A percentile compares a stretch with the other conserved stretches of the same genome.
Conservation (phyloP, 2,888 invertebrate species). For the Agrotis clavis region DNA sequence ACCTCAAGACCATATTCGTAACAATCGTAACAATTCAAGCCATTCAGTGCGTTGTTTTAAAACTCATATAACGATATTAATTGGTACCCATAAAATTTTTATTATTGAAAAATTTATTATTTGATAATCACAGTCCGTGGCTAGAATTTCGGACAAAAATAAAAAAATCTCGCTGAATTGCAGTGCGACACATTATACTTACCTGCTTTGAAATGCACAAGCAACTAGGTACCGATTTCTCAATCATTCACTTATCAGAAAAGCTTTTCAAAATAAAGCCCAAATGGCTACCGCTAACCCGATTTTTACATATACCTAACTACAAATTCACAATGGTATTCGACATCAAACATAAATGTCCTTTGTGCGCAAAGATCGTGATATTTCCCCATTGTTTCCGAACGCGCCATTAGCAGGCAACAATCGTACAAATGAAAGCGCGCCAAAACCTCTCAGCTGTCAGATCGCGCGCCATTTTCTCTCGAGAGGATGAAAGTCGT, state of each 20-base stretch:
- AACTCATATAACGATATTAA: not conserved
- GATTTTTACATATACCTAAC: constrained; percentile 64
- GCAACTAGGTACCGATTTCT: not conserved
- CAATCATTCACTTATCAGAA: constrained; percentile 15
- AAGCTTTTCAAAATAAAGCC: constrained; percentile 34
- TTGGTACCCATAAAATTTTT: too few species aligned
- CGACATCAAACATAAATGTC: constrained; percentile 85
- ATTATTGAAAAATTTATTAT: too few species aligned
- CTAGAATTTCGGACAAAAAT: not conserved
- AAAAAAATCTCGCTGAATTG: not conserved
- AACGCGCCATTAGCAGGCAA: constrained; percentile 86
- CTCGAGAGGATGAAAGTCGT: constrained; percentile 72
- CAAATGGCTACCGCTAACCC: constrained; percentile 38
- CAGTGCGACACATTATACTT: not conserved
- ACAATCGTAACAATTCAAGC: too few species aligned
- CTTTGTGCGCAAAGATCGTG: constrained; percentile 83
- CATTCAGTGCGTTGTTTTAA: not conserved
- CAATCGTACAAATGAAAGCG: constrained; percentile 81
- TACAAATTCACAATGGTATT: constrained; percentile 77
- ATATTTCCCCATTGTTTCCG: constrained; percentile 86
- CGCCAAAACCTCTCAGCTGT: constrained; percentile 81
- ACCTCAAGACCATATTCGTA: not conserved
- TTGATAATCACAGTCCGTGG: too few species aligned
- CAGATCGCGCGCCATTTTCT: constrained; percentile 86
- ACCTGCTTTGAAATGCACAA: not conserved